A percentile compares a stretch with the other conserved stretches of the same genome.
phyloP scores from a whole-genome alignment of 2,888 invertebrate species.

The Caenorhabditis becei region DNA sequence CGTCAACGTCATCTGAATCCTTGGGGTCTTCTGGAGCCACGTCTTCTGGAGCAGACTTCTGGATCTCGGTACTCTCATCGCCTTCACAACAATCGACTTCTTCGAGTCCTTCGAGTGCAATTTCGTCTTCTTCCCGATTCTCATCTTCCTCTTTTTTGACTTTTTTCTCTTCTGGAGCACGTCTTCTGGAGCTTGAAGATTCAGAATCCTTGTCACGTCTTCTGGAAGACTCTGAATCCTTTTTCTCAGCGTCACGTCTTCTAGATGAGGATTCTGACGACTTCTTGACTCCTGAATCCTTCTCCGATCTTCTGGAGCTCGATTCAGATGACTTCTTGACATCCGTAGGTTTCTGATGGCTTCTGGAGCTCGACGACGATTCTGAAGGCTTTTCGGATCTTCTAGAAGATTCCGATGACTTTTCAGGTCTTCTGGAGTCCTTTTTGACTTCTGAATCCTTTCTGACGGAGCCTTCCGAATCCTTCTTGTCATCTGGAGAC shows the following conservation, averaged over 20 bases:
- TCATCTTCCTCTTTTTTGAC: constrained; percentile 24
- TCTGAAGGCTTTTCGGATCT: neutral
- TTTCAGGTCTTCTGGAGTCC: neutral
- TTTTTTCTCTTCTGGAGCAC: constrained; percentile 26
- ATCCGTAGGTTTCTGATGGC: neutral
- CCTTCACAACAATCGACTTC: constrained; percentile 64
- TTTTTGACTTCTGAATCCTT: neutral
- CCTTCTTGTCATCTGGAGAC: too few species aligned
- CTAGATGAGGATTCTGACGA: neutral
- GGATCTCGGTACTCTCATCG: constrained; percentile 28
- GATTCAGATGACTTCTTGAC: too few species aligned
- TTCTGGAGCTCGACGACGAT: constrained; percentile 1
- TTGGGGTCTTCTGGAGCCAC: too few species aligned
- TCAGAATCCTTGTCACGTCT: too few species aligned
- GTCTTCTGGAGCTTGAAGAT: too few species aligned
- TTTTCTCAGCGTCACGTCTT: neutral
- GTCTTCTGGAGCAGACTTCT: too few species aligned
- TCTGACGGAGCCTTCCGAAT: neutral
- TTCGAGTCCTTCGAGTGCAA: constrained; percentile 45
- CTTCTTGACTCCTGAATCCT: neutral
- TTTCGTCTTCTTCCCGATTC: constrained; percentile 46
- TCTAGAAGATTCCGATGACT: neutral
- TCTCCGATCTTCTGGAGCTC: neutral
- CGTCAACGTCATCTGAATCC: too few species aligned
- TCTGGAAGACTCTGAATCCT: neutral